phyloP scores from a whole-genome alignment of 2,888 invertebrate genomes.

The Clanis bilineata region DNA sequence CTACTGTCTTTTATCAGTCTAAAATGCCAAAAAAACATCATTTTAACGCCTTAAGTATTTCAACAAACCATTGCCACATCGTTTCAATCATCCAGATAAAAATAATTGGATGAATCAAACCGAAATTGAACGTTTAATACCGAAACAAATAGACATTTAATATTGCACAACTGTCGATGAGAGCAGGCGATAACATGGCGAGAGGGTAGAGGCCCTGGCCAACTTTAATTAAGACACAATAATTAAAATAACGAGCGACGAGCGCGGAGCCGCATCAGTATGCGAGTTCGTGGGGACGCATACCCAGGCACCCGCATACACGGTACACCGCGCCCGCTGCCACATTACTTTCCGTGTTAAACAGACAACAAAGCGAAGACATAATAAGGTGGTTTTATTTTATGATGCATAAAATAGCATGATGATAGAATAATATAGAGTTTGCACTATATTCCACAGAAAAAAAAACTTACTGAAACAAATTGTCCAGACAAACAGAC shows the following conservation, averaged over 20 bases:
- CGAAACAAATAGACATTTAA: slow-evolving; percentile 10
- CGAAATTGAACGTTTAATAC: slow-evolving; percentile 2
- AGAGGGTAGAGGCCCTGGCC: slow-evolving; percentile 29
- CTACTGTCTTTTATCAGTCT: background rate
- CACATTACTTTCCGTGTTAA: slow-evolving; percentile 4
- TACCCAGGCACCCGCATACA: slow-evolving; percentile 69
- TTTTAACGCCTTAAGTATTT: background rate
- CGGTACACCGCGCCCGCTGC: slow-evolving; percentile 41
- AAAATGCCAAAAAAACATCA: background rate
- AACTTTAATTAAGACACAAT: slow-evolving; percentile 72
- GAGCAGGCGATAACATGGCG: slow-evolving; percentile 16
- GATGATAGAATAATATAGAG: too few species aligned
- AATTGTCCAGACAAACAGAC: too few species aligned
- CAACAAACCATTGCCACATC: background rate
- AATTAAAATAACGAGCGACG: slow-evolving; percentile 71
- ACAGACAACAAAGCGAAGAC: background rate
- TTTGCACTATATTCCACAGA: too few species aligned
- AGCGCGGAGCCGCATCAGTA: slow-evolving; percentile 57
- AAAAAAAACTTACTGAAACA: too few species aligned
- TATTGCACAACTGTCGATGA: slow-evolving; percentile 12
- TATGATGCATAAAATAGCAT: too few species aligned
- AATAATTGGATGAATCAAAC: slow-evolving; percentile 2
- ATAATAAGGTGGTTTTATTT: too few species aligned
- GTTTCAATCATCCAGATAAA: background rate
- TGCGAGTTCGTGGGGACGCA: slow-evolving; percentile 66